These are phyloP conservation scores for Gryon sp. DNA, from an alignment of 1,140 invertebrate genomes.

Conservation along the genomic window DNA sequence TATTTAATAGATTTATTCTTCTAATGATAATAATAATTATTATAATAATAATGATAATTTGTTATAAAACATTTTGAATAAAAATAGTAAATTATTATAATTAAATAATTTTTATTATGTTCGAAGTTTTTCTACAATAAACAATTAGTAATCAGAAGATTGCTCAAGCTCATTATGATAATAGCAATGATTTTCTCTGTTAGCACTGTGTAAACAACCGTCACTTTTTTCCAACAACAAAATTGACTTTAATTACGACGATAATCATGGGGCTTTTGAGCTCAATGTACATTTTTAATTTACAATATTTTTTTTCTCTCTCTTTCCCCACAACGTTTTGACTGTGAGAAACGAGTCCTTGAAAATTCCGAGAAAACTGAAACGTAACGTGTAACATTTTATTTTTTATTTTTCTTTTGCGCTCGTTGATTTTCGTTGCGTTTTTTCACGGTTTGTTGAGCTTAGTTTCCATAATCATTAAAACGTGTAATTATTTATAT, in stretches of 20 bases:
- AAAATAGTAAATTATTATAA: neutral
- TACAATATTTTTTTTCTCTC: constrained; percentile 4
- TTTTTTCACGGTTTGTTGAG: too few relatives aligned
- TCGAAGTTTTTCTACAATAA: neutral
- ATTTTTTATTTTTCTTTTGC: neutral
- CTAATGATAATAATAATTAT: too few relatives aligned
- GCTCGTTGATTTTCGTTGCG: constrained; percentile 7
- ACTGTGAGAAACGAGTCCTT: constrained; percentile 10
- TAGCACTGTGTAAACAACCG: constrained; percentile 31
- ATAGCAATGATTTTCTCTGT: constrained; percentile 23
- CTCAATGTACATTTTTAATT: constrained; percentile 21
- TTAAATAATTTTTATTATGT: neutral
- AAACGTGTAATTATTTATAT: too few relatives aligned
- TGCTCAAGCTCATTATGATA: constrained; percentile 41
- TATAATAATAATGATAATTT: too few relatives aligned
- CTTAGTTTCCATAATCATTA: too few relatives aligned
- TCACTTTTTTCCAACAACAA: constrained; percentile 36
- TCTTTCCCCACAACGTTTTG: neutral
- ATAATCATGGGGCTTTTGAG: constrained; percentile 26
- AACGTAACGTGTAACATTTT: neutral
- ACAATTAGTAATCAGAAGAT: constrained; percentile 4
- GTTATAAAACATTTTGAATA: too few relatives aligned
- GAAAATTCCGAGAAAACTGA: constrained; percentile 2
- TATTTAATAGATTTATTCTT: too few relatives aligned
- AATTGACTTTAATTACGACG: constrained; percentile 38